Evolutionary conservation across 2,797 vertebrate species (phyloP).

Genomic region (Parambassis ranga): DNA sequence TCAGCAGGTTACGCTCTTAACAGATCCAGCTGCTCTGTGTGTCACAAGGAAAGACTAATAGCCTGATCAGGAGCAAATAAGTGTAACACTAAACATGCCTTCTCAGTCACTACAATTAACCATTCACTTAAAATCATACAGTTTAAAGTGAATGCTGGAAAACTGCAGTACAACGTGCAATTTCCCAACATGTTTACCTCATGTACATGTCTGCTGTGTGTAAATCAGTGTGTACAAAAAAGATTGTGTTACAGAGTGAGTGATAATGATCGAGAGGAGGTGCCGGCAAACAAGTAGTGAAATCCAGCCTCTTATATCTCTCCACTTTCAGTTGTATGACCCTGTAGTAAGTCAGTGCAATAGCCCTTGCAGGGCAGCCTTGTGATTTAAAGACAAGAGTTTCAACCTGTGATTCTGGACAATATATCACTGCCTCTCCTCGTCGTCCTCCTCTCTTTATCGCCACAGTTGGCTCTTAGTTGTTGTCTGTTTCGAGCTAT

Average conservation of each 20-base stretch:
- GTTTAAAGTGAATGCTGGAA: too few relatives aligned
- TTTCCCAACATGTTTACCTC: too few relatives aligned
- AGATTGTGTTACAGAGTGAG: not conserved
- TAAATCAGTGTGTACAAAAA: too few relatives aligned
- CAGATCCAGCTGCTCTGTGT: slow-evolving; percentile 14
- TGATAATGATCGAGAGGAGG: slow-evolving; percentile 6
- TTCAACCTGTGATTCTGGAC: slow-evolving; percentile 40
- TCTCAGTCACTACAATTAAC: slow-evolving; percentile 20
- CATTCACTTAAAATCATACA: not conserved
- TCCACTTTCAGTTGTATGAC: slow-evolving; percentile 19
- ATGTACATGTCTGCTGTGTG: too few relatives aligned
- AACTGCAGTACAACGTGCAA: not conserved
- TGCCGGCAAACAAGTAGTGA: slow-evolving; percentile 9
- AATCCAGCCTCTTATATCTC: slow-evolving; percentile 2
- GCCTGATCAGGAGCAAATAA: slow-evolving; percentile 25
- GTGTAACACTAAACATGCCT: slow-evolving; percentile 18
- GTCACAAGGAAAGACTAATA: slow-evolving; percentile 44
- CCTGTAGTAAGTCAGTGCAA: slow-evolving; percentile 47
- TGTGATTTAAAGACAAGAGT: slow-evolving; percentile 61
- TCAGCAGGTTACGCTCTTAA: slow-evolving; percentile 28
- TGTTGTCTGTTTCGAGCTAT: slow-evolving; percentile 15
- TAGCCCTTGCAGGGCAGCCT: slow-evolving; percentile 36
- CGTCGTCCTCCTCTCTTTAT: slow-evolving; percentile 20
- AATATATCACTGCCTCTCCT: slow-evolving; percentile 37
- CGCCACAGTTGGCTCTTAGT: slow-evolving; percentile 16